These are phyloP conservation scores for Syngnathus acus DNA, from an alignment of 2,797 vertebrate genomes.

Conservation along the genomic window DNA sequence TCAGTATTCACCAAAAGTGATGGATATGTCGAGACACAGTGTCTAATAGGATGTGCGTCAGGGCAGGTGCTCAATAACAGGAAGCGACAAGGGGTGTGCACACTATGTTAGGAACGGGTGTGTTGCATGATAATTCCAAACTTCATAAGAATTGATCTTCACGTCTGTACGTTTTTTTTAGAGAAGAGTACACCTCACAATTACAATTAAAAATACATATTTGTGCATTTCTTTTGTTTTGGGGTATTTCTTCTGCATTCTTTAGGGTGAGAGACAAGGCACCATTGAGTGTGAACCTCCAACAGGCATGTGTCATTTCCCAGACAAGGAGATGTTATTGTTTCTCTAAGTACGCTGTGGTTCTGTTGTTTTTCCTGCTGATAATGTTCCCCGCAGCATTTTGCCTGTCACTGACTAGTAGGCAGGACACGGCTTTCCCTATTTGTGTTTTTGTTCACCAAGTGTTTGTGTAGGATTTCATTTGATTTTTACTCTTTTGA, in stretches of 20 bases:
- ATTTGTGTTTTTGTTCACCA: conserved; percentile 1
- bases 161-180: background rate
- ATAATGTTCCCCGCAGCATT: conserved; percentile 53
- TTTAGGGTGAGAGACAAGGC: background rate
- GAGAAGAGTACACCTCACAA: background rate
- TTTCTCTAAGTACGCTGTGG: conserved; percentile 54
- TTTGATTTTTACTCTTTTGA: conserved; percentile 13
- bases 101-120: conserved; percentile 67
- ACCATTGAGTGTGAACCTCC: conserved; percentile 9
- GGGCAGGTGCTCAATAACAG: conserved; percentile 79
- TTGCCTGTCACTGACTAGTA: conserved; percentile 42
- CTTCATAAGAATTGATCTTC: conserved; percentile 20
- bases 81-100: conserved; percentile 70
- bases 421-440: conserved; percentile 32
- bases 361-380: conserved; percentile 68
- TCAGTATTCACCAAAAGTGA: background rate
- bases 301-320: conserved; percentile 46
- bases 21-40: conserved; percentile 28
- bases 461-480: background rate
- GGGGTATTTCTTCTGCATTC: background rate
- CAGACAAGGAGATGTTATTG: conserved; percentile 56
- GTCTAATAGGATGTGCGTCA: conserved; percentile 75
- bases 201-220: background rate
- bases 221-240: background rate
- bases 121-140: conserved; percentile 55